phyloP scores from a whole-genome alignment of 2,888 invertebrate genomes.

The Rotaria sp. region DNA sequence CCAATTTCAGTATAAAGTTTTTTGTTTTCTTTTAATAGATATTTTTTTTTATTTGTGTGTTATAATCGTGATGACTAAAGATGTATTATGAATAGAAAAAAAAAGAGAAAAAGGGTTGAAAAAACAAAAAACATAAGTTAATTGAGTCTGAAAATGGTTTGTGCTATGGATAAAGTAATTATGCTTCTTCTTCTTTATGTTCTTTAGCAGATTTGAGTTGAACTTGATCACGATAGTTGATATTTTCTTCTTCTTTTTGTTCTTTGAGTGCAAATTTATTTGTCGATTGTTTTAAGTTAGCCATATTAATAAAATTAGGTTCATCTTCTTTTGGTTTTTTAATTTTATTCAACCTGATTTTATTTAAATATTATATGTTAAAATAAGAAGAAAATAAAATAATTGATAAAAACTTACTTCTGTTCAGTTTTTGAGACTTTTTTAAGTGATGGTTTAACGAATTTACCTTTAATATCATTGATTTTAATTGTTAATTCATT shows the following conservation, averaged over 20 bases:
- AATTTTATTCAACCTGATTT: slow-evolving; percentile 75
- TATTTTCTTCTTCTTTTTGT: slow-evolving; percentile 36
- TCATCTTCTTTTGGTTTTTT: slow-evolving; percentile 71
- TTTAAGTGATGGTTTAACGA: slow-evolving; percentile 96
- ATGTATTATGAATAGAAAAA: background rate
- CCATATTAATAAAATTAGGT: slow-evolving; percentile 93
- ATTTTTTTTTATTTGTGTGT: background rate
- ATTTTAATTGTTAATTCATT: slow-evolving; percentile 97
- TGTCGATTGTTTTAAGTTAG: slow-evolving; percentile 88
- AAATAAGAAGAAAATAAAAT: no score
- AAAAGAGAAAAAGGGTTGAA: background rate
- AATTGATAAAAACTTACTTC: slow-evolving; percentile 47
- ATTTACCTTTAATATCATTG: slow-evolving; percentile 99
- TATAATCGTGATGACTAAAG: background rate
- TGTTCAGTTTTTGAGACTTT: slow-evolving; percentile 96
- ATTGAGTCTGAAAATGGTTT: background rate
- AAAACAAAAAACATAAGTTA: background rate
- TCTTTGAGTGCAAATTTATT: slow-evolving; percentile 85
- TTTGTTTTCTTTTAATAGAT: background rate
- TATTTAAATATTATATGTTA: no score
- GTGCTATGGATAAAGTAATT: background rate
- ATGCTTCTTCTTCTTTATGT: slow-evolving; percentile 35
- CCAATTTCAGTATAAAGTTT: background rate
- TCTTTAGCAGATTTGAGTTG: slow-evolving; percentile 40
- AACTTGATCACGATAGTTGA: slow-evolving; percentile 40